Conservation (phyloP, 1,140 invertebrate genomes). For the Bathynomus jamesi region DNA sequence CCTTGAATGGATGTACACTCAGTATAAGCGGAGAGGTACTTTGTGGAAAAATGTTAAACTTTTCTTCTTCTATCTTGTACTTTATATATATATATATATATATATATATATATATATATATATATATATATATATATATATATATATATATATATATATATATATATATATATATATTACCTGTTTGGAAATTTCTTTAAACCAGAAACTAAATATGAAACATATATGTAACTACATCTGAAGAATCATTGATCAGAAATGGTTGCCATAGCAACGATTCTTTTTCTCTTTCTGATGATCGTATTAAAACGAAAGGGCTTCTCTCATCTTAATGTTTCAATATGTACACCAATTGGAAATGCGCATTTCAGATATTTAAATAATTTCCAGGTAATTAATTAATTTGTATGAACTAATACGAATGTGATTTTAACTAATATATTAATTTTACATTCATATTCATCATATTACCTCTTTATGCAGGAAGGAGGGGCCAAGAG, state of each 20-base stretch:
- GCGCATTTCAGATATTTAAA: neutral
- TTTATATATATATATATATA: constrained; percentile 15
- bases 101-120: constrained; percentile 17
- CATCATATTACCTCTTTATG: no score
- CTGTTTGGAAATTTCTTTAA: neutral
- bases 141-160: constrained; percentile 11
- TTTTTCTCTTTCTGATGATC: neutral
- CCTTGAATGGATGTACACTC: no score
- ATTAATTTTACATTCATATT: no score
- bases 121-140: constrained; percentile 17
- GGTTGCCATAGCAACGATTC: neutral
- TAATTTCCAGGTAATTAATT: no score
- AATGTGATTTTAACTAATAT: no score
- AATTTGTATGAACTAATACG: no score
- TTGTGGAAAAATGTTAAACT: no score
- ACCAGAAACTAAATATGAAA: neutral
- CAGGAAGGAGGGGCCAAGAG: no score
- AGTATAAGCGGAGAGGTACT: no score
- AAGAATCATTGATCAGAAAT: neutral
- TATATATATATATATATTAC: neutral
- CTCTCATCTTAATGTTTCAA: neutral
- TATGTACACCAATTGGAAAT: neutral
- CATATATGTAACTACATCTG: neutral
- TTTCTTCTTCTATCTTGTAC: no score
- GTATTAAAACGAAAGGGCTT: neutral